Percentiles rank a stretch among this genome's conserved stretches.
These are phyloP conservation scores for Nasonia oneida DNA, from an alignment of 2,888 invertebrate species.

Conservation along the genomic window DNA sequence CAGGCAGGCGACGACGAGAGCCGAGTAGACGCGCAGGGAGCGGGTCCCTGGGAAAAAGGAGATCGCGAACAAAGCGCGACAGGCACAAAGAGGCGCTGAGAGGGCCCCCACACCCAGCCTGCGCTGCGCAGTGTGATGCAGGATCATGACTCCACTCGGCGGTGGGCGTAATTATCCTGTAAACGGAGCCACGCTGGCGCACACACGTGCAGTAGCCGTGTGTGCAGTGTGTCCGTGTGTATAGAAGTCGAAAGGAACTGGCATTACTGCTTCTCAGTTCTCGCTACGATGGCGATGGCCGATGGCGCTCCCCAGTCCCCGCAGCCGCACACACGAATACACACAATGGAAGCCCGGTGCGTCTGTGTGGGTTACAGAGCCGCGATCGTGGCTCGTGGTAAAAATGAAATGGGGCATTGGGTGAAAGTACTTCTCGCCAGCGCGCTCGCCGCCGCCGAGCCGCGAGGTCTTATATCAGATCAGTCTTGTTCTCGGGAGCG, in stretches of 20 bases:
- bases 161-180: constrained; percentile 59
- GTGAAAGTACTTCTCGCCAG: constrained; percentile 76
- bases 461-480: constrained; percentile 75
- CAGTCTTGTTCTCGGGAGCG: constrained; percentile 70
- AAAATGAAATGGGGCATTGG: constrained; percentile 80
- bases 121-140: too few species aligned
- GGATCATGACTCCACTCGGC: constrained; percentile 71
- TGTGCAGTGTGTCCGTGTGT: neutral
- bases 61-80: constrained; percentile 35
- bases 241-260: constrained; percentile 54
- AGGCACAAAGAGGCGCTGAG: constrained; percentile 71
- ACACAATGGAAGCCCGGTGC: constrained; percentile 21
- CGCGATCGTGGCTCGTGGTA: constrained; percentile 68
- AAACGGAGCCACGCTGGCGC: constrained; percentile 36
- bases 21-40: constrained; percentile 1
- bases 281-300: too few species aligned
- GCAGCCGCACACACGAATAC: neutral
- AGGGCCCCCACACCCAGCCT: constrained; percentile 60
- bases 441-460: constrained; percentile 50
- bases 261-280: neutral
- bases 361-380: constrained; percentile 21
- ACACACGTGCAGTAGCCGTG: neutral
- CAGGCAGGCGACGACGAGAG: neutral
- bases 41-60: constrained; percentile 45
- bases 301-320: neutral